phyloP scores from a whole-genome alignment of 2,888 invertebrate species.

The Lissocephala sabroskyi region DNA sequence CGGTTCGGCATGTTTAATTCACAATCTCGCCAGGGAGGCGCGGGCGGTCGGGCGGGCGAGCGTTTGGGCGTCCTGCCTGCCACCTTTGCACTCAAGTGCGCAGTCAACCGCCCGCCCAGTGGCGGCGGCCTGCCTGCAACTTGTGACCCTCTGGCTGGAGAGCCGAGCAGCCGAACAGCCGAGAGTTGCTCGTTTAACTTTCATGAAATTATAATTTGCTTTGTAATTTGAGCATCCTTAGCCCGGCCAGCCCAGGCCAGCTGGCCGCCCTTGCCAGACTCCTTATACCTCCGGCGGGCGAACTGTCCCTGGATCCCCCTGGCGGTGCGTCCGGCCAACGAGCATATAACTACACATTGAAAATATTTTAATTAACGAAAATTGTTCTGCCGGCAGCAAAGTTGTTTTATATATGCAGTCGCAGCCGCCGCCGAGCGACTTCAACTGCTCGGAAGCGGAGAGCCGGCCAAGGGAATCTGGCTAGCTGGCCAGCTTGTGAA shows the following conservation, averaged over 20 bases:
- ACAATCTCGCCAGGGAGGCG: conserved; percentile 35
- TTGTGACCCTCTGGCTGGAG: conserved; percentile 34
- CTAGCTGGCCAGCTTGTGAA: conserved; percentile 14
- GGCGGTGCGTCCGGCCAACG: conserved; percentile 8
- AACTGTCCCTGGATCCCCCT: too few species aligned
- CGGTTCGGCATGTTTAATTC: conserved; percentile 58
- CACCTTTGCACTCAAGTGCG: conserved; percentile 62
- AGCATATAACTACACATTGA: conserved; percentile 57
- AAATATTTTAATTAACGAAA: conserved; percentile 69
- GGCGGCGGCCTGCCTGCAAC: conserved; percentile 1
- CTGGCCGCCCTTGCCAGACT: too few species aligned
- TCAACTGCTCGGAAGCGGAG: conserved; percentile 5
- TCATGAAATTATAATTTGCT: conserved; percentile 70
- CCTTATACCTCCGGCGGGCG: too few species aligned
- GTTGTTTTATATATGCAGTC: conserved; percentile 39
- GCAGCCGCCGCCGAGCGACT: too few species aligned
- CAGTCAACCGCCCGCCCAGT: conserved; percentile 28
- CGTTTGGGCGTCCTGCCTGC: conserved; percentile 3
- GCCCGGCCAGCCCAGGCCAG: conserved; percentile 16
- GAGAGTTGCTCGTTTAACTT: conserved; percentile 67
- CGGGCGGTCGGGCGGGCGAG: conserved; percentile 23
- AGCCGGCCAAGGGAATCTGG: neutral
- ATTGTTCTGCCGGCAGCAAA: conserved; percentile 45
- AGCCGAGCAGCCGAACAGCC: conserved; percentile 19
- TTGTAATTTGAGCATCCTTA: conserved; percentile 64